phyloP scores from a whole-genome alignment of 92 coral and sea anemone genomes.

The Siderastrea siderea region DNA sequence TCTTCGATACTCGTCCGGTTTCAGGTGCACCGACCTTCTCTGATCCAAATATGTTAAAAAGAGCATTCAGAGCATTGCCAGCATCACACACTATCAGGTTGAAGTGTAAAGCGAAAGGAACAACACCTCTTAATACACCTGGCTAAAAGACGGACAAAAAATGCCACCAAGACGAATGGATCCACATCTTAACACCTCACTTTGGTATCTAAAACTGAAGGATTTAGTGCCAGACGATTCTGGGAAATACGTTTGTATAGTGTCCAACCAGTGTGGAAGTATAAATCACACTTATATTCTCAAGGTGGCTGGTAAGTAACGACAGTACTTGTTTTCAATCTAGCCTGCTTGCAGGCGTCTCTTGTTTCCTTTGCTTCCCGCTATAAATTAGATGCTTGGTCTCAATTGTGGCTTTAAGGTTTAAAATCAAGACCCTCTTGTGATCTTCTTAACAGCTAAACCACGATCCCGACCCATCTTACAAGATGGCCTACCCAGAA shows the following conservation, averaged over 20 bases:
- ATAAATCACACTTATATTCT: conserved; percentile 90
- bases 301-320: conserved; percentile 80
- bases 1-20: too few species aligned
- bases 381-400: too few species aligned
- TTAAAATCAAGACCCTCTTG: too few species aligned
- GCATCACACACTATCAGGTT: conserved; percentile 76
- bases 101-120: conserved; percentile 84
- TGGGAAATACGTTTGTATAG: conserved; percentile 91
- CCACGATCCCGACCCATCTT: conserved; percentile 50
- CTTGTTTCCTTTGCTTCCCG: too few species aligned
- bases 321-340: too few species aligned
- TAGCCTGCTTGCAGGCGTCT: too few species aligned
- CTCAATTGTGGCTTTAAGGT: too few species aligned
- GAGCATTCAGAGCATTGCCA: conserved; percentile 82
- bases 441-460: conserved; percentile 40
- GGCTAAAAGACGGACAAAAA: conserved; percentile 86
- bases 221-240: conserved; percentile 84
- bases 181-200: conserved; percentile 80
- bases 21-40: too few species aligned
- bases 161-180: conserved; percentile 75
- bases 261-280: conserved; percentile 86
- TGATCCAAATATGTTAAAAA: too few species aligned
- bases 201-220: conserved; percentile 80
- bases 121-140: conserved; percentile 85
- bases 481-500: conserved; percentile 35